phyloP scores from a whole-genome alignment of 1,140 invertebrate species.

The Drosophila triauraria region DNA sequence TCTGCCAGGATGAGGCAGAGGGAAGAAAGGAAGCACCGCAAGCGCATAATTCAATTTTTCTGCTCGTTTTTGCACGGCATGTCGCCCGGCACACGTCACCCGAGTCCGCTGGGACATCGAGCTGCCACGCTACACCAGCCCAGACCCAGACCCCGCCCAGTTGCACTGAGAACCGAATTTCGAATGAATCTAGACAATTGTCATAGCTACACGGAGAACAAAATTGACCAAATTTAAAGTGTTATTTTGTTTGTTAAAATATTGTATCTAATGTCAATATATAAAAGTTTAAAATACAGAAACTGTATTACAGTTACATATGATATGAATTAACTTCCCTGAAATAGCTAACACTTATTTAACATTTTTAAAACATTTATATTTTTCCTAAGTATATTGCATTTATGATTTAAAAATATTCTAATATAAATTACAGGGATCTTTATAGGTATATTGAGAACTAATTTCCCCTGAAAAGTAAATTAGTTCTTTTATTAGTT shows the following conservation, averaged over 20 bases:
- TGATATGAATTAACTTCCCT: too few species aligned
- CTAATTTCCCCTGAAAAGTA: too few species aligned
- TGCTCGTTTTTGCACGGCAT: conserved; percentile 83
- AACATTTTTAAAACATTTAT: too few species aligned
- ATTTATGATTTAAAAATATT: too few species aligned
- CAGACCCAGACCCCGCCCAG: conserved; percentile 7
- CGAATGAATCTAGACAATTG: not conserved
- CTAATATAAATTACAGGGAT: too few species aligned
- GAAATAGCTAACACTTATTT: too few species aligned
- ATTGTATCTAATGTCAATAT: too few species aligned
- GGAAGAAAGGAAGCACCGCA: conserved; percentile 68
- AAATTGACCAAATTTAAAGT: not conserved
- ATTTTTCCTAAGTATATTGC: too few species aligned
- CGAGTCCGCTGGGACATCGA: conserved; percentile 71
- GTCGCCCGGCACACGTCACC: conserved; percentile 70
- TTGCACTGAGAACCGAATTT: not conserved
- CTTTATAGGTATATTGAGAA: too few species aligned
- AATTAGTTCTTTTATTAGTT: too few species aligned
- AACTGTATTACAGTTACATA: too few species aligned
- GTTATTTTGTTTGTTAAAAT: not conserved
- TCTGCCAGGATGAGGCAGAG: conserved; percentile 21
- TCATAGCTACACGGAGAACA: conserved; percentile 9
- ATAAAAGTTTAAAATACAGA: too few species aligned
- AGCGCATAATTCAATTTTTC: conserved; percentile 85
- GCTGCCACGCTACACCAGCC: conserved; percentile 22